Base-by-base conservation (phyloP, 23 tunicate genomes). In the Aplidium turbinatum region DNA sequence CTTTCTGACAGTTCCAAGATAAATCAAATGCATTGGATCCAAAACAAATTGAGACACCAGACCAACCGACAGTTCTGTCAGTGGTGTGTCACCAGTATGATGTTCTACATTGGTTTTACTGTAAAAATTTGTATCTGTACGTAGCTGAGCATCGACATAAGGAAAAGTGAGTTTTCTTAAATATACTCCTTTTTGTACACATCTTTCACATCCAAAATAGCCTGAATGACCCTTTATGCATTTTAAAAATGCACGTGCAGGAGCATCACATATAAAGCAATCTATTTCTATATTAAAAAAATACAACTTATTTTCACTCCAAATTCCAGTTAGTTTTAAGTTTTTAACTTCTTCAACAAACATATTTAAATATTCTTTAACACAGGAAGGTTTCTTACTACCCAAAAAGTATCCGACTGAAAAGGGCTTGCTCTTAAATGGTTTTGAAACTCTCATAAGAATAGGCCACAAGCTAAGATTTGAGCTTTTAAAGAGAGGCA, bases 241-340 rank as follows among this genome's bases (percentile, higher is more conserved):
- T 40, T 80, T 80, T 16, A 80, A 36, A 35, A 80, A 42, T 27
- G 85, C 72, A 42, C 85, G 63, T 26, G 85, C 85, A 20, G 85
- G 85, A 35, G 85, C 77, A 70, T 80, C 85, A 70, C 70, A 80
- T 22, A 80, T 48, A 39, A 80, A 73, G 20, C 54, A 34, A 9
- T 25, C 28, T 4, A 80, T 45, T 67, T 32, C 70, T 16, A 80
- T 47, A 29, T 35, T 30, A 36, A 61, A 30, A 27, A 4, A 5
- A 18, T 47, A n/a, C n/a, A n/a, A 5, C 16, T 38, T 57, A 34
- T 56, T 13, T 42, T n/a, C 20, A 42, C 13, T 31, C 23, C 27
- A 7, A 0, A 68, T n/a, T 28, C 58, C 85, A 50, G 30, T 35
- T 38, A 47, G 31, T 33, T 65, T 46, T 19, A 80, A 31, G 34